A percentile compares a stretch with the other conserved stretches of the same genome.
phyloP scores from a whole-genome alignment of 2,888 invertebrate species.

The Acleris emargana region DNA sequence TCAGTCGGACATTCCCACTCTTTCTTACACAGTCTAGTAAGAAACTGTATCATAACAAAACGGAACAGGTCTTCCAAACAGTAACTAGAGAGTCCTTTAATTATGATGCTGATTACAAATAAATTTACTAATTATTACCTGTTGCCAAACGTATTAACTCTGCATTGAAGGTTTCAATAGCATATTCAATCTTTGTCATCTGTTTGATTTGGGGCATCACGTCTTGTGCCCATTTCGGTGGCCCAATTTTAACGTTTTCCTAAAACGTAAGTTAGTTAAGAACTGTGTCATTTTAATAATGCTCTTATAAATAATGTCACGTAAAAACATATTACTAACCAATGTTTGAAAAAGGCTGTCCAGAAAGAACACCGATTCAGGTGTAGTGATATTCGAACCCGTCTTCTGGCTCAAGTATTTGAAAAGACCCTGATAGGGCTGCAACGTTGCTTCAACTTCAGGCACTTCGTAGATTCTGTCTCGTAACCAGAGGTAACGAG shows the following conservation, averaged over 20 bases:
- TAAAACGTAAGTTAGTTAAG: slow-evolving; percentile 46
- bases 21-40: no score
- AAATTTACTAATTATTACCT: slow-evolving; percentile 54
- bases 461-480: slow-evolving; percentile 58
- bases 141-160: slow-evolving; percentile 65
- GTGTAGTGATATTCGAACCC: slow-evolving; percentile 64
- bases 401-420: slow-evolving; percentile 58
- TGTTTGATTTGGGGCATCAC: slow-evolving; percentile 72
- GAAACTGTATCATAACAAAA: no score
- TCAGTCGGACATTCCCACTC: no score
- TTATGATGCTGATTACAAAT: background rate
- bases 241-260: slow-evolving; percentile 67
- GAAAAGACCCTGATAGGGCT: slow-evolving; percentile 62
- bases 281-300: no score
- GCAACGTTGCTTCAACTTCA: slow-evolving; percentile 55
- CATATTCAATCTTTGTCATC: slow-evolving; percentile 75
- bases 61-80: no score
- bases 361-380: slow-evolving; percentile 73
- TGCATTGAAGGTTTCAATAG: slow-evolving; percentile 60
- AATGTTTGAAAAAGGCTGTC: slow-evolving; percentile 78
- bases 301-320: background rate
- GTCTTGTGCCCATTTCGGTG: slow-evolving; percentile 69
- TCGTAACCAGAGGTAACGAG: slow-evolving; percentile 62
- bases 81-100: no score
- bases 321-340: slow-evolving; percentile 50